Evolutionary conservation across 2,888 invertebrate species (phyloP).

Genomic region (Patella caerulea): DNA sequence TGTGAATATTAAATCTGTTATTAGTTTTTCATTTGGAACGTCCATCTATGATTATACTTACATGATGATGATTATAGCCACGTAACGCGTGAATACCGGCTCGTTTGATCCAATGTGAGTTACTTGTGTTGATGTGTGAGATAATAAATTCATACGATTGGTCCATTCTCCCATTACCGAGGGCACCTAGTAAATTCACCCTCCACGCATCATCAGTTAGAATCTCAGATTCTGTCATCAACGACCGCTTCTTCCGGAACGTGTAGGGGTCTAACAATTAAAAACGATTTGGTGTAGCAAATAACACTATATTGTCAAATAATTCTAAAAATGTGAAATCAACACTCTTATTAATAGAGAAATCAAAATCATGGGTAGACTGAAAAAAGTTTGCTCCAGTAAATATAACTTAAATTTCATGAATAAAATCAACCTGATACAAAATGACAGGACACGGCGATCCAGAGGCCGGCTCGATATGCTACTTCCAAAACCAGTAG

Average conservation of each 20-base stretch:
- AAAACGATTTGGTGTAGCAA: background rate
- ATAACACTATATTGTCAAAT: background rate
- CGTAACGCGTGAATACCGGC: slow-evolving; percentile 53
- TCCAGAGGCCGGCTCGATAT: no score
- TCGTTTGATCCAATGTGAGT: slow-evolving; percentile 54
- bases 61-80: slow-evolving; percentile 44
- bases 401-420: no score
- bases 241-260: slow-evolving; percentile 43
- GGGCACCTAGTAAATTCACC: slow-evolving; percentile 48
- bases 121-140: slow-evolving; percentile 53
- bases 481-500: no score
- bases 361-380: no score
- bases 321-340: no score
- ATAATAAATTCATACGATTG: slow-evolving; percentile 51
- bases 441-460: no score
- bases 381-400: no score
- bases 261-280: slow-evolving; percentile 44
- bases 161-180: slow-evolving; percentile 51
- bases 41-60: slow-evolving; percentile 20
- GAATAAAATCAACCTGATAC: no score
- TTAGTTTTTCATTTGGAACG: no score
- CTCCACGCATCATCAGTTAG: slow-evolving; percentile 41
- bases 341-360: no score
- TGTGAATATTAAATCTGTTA: no score
- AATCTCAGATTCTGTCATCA: slow-evolving; percentile 43